Evolutionary conservation across 2,888 invertebrate species (phyloP).

Genomic region (Erebia epiphron): DNA sequence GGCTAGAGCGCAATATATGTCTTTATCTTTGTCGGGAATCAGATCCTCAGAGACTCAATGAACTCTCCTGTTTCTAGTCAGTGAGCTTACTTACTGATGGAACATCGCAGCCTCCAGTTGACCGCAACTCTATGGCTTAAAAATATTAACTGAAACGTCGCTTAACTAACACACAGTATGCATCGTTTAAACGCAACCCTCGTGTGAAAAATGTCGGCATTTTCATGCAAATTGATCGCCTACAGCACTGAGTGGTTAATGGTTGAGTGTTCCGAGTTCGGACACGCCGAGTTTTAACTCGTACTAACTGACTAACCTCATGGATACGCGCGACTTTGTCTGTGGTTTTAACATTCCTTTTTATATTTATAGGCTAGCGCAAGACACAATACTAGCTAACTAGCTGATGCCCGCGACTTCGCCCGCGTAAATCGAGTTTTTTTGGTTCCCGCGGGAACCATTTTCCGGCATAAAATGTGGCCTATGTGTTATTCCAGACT

Average conservation of each 20-base stretch:
- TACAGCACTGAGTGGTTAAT: not conserved
- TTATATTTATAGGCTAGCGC: not conserved
- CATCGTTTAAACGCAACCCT: conserved; percentile 7
- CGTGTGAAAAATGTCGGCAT: not conserved
- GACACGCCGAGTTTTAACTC: not conserved
- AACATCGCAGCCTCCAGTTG: not conserved
- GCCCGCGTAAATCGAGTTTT: too few relatives aligned
- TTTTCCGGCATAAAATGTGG: too few relatives aligned
- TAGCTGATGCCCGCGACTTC: too few relatives aligned
- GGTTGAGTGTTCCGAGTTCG: not conserved
- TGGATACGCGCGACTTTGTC: not conserved
- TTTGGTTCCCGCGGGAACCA: too few relatives aligned
- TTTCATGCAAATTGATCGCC: conserved; percentile 13
- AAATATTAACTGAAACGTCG: conserved; percentile 3
- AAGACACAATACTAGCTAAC: too few relatives aligned
- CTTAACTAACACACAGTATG: conserved; percentile 2
- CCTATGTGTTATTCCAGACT: too few relatives aligned
- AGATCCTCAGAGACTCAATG: too few relatives aligned
- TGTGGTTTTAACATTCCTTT: not conserved
- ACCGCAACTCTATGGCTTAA: not conserved
- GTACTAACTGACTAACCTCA: not conserved
- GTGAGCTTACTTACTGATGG: not conserved
- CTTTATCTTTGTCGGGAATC: too few relatives aligned
- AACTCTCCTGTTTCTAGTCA: too few relatives aligned
- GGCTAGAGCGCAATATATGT: too few relatives aligned